Evolutionary conservation across 1,140 invertebrate genomes (phyloP), one percentile per base, ranked within the genome.

Genomic region (Achroia grisella): DNA sequence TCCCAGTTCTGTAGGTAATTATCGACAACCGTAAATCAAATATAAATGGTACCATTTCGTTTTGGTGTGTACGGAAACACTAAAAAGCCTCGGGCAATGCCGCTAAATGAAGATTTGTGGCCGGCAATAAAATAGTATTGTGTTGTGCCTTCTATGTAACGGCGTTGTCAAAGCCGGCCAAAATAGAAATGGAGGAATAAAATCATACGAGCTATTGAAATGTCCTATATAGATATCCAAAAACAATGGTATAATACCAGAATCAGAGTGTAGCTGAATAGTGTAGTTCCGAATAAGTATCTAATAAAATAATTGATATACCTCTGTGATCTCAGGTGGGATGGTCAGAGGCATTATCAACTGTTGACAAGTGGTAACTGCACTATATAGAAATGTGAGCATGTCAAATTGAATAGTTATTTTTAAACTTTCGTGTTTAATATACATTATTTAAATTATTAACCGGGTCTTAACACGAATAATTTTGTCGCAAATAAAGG

Each of bases 71-170:
- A 49, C 51, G 44, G 53, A 44, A 54, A 56, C 42, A 53, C 49
- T 60, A 58, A 63, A 63, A 64, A 59, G 56, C 48, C 52, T 48
- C 45, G 44, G 44, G 48, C 46, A 51, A 23, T 53, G 47, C 37
- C 47, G 51, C 63, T 59, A 68, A 77, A 74, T 74, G 63, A 74
- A 74, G 73, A 77, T 77, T 74, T 72, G 71, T 77, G 49, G 62
- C 42, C 31, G 40, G 57, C 58, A 72, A 77, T 74, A 77, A 73
- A 71, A 73, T 70, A 69, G 53, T 68, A 66, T 71, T 65, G 65
- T 39, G 43, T 62, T 52, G 42, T 49, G 12, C 39, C 43, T 42
- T 23, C 17, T 37, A 13, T 37, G 35, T 37, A 15, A 14, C 29
- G 3, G 13, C 15, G 23, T 47, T 40, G 37, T 40, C 37, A 40